Conservation (phyloP, 2,888 invertebrate species). For the Rhyacophila evoluta region DNA sequence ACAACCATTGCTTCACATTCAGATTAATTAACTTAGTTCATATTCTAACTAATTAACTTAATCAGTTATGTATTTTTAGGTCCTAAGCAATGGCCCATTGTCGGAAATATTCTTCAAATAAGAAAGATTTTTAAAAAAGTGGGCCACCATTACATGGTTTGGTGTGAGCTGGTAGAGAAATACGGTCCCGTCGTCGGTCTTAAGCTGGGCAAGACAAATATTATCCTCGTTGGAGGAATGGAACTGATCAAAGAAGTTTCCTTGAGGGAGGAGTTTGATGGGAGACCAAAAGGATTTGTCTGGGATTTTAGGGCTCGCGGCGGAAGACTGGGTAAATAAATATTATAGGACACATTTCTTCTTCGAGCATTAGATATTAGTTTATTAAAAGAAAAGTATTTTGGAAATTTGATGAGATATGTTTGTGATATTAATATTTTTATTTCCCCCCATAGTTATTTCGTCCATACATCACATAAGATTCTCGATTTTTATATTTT, state of each 20-base stretch:
- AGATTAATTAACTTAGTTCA: too few relatives aligned
- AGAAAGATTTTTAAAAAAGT: conserved; percentile 57
- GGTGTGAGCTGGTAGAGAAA: conserved; percentile 69
- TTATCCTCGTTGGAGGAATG: conserved; percentile 74
- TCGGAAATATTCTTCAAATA: conserved; percentile 67
- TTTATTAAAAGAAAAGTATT: too few relatives aligned
- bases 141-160: conserved; percentile 71
- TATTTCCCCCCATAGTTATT: too few relatives aligned
- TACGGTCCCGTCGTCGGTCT: conserved; percentile 78
- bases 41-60: too few relatives aligned
- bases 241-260: conserved; percentile 74
- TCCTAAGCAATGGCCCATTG: conserved; percentile 69
- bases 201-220: conserved; percentile 72
- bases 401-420: too few relatives aligned
- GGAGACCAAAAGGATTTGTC: conserved; percentile 79
- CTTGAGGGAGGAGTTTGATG: conserved; percentile 74
- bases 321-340: conserved; percentile 72
- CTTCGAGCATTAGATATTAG: too few relatives aligned
- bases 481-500: too few relatives aligned
- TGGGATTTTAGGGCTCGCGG: conserved; percentile 76
- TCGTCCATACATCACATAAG: too few relatives aligned
- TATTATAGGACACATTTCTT: too few relatives aligned
- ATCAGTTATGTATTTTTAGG: conserved; percentile 60
- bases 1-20: too few relatives aligned
- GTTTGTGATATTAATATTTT: too few relatives aligned